Conservation (phyloP, 2,888 invertebrate genomes). For the Zhuqinia jingwanae region DNA sequence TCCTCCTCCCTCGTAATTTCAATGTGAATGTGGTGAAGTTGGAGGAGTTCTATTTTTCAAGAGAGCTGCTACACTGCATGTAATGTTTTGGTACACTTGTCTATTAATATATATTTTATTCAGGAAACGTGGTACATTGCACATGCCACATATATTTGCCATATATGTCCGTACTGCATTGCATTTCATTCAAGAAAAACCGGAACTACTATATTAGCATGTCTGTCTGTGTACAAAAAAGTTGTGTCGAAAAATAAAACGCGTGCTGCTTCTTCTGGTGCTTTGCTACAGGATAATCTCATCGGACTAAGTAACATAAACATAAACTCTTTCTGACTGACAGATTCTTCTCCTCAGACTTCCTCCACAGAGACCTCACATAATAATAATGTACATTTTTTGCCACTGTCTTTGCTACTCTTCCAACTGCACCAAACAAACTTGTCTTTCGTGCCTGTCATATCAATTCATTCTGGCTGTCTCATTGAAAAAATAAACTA, state of each 20-base stretch:
- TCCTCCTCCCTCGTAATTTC: neutral
- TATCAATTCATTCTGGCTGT: slow-evolving; percentile 24
- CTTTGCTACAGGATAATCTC: slow-evolving; percentile 16
- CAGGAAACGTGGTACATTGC: slow-evolving; percentile 6
- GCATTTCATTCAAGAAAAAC: slow-evolving; percentile 14
- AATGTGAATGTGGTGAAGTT: neutral
- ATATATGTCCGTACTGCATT: neutral
- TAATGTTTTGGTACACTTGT: no score
- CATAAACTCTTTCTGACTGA: slow-evolving; percentile 43
- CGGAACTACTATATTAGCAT: neutral
- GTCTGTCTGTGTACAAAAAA: neutral
- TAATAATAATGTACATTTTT: slow-evolving; percentile 1
- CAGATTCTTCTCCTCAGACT: slow-evolving; percentile 21
- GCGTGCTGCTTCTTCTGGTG: no score
- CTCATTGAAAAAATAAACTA: slow-evolving; percentile 35
- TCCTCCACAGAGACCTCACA: neutral
- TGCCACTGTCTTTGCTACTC: neutral
- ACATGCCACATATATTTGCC: no score
- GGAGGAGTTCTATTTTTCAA: no score
- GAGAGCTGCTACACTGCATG: no score
- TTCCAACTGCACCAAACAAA: slow-evolving; percentile 3
- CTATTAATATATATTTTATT: no score
- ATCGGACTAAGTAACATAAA: slow-evolving; percentile 25
- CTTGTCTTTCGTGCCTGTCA: slow-evolving; percentile 33
- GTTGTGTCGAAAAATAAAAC: no score